phyloP scores from a whole-genome alignment of 2,888 invertebrate genomes.

The Epinotia bilunana region DNA sequence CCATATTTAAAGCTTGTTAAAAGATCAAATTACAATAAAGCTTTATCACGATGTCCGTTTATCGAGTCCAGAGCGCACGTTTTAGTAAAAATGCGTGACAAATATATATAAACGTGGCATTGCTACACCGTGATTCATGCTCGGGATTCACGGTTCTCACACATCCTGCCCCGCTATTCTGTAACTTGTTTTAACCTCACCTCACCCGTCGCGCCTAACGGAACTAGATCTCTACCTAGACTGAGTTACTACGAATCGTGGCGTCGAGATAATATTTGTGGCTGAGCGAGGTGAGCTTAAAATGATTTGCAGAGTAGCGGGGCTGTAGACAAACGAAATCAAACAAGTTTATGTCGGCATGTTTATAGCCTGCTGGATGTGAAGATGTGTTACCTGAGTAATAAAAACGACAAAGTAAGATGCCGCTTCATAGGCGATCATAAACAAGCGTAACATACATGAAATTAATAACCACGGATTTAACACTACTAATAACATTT shows the following conservation, averaged over 20 bases:
- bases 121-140: conserved; percentile 35
- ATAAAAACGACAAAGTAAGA: conserved; percentile 45
- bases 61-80: conserved; percentile 6
- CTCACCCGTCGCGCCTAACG: too few species aligned
- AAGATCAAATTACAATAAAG: conserved; percentile 17
- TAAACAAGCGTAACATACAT: conserved; percentile 41
- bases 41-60: conserved; percentile 5
- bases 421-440: conserved; percentile 39
- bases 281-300: too few species aligned
- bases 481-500: conserved; percentile 20
- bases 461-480: conserved; percentile 33
- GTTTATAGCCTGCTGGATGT: conserved; percentile 34
- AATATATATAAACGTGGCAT: conserved; percentile 31
- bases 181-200: too few species aligned
- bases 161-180: background rate
- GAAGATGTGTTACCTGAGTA: conserved; percentile 41
- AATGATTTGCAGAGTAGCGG: too few species aligned
- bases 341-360: conserved; percentile 35
- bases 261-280: too few species aligned
- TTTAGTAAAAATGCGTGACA: conserved; percentile 31
- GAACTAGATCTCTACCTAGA: too few species aligned
- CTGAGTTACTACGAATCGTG: too few species aligned
- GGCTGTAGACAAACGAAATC: conserved; percentile 19
- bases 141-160: conserved; percentile 15
- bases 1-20: conserved; percentile 12